phyloP scores from a whole-genome alignment of 2,113 vertebrate genomes.

The Phrynocephalus versicolor region DNA sequence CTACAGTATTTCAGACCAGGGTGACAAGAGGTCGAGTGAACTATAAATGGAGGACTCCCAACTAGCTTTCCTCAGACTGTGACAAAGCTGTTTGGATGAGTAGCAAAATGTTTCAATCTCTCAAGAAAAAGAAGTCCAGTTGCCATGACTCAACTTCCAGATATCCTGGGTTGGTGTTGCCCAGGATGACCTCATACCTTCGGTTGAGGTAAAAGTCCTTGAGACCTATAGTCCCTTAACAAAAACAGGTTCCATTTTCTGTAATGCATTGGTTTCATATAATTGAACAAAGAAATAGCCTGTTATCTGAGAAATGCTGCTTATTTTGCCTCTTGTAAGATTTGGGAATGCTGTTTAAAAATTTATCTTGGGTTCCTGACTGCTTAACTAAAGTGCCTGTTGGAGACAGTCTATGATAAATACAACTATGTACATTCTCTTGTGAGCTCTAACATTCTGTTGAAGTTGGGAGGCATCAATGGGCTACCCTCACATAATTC shows the following conservation, averaged over 20 bases:
- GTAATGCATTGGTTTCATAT: background rate
- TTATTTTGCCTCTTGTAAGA: conserved; percentile 24
- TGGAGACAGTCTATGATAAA: background rate
- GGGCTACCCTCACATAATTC: too few relatives aligned
- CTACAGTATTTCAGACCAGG: too few relatives aligned
- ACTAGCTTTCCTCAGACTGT: too few relatives aligned
- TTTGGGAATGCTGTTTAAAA: conserved; percentile 15
- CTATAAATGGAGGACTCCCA: too few relatives aligned
- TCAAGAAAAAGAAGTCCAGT: too few relatives aligned
- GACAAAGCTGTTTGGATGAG: too few relatives aligned
- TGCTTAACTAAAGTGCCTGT: background rate
- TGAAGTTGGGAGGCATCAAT: background rate
- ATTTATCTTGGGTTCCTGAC: background rate
- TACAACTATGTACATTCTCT: background rate
- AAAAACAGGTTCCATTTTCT: background rate
- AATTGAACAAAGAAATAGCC: background rate
- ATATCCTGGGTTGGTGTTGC: too few relatives aligned
- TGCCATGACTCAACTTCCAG: too few relatives aligned
- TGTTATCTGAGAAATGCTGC: background rate
- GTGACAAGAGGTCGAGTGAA: too few relatives aligned
- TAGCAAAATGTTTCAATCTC: too few relatives aligned
- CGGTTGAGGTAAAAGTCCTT: background rate
- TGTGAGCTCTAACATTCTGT: background rate
- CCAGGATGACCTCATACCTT: too few relatives aligned
- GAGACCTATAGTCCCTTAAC: background rate